phyloP scores from a whole-genome alignment of 2,113 vertebrate species.

The Proteles cristata region DNA sequence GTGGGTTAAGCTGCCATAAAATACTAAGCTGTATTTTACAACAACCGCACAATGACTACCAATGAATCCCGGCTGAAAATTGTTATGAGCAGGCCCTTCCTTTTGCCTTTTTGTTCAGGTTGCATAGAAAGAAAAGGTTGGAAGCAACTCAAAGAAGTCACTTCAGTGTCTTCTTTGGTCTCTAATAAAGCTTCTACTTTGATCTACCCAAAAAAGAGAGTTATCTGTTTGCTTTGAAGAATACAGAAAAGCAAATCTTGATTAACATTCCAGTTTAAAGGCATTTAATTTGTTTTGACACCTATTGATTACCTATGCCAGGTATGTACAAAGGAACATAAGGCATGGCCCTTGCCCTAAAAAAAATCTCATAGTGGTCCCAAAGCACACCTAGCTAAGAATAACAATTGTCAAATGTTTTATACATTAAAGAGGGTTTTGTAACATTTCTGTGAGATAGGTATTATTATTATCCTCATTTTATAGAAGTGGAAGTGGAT shows the following conservation, averaged over 20 bases:
- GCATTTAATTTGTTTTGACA: conserved; percentile 24
- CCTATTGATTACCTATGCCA: not conserved
- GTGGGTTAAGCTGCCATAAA: conserved; percentile 79
- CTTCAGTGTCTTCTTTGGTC: not conserved
- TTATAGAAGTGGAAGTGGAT: not conserved
- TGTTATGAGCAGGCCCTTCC: not conserved
- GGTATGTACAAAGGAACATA: not conserved
- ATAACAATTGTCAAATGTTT: not conserved
- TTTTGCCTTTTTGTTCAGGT: not conserved
- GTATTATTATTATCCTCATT: not conserved
- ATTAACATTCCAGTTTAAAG: not conserved
- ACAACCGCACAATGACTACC: conserved; percentile 60
- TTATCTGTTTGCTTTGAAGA: conserved; percentile 42
- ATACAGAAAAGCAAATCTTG: conserved; percentile 19
- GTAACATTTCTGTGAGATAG: not conserved
- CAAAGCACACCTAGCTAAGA: not conserved
- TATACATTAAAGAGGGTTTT: not conserved
- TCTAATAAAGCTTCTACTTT: conserved; percentile 31
- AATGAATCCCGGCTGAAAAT: conserved; percentile 48
- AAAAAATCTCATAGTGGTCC: not conserved
- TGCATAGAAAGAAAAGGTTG: not conserved
- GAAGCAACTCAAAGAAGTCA: not conserved
- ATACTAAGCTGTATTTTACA: conserved; percentile 72
- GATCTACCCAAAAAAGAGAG: not conserved
- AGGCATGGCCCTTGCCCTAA: not conserved